Conservation (phyloP, 2,888 invertebrate species). For the Hyles lineata region DNA sequence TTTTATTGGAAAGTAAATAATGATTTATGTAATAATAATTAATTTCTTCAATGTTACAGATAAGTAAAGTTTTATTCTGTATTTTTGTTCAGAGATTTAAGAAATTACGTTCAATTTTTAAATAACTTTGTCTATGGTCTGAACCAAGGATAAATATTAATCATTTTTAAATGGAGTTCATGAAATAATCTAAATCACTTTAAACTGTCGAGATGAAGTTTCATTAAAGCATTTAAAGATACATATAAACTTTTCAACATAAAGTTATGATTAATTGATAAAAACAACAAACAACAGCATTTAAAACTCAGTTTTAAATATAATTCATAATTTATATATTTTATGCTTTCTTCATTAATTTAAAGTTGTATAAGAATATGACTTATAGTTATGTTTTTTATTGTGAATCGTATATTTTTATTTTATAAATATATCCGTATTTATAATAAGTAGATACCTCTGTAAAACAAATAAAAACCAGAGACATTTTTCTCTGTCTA, state of each 20-base stretch:
- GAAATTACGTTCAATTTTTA: too few relatives aligned
- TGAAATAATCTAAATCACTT: not conserved
- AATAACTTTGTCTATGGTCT: not conserved
- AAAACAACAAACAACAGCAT: slow-evolving; percentile 11
- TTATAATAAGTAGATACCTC: not conserved
- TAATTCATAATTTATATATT: not conserved
- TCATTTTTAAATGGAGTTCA: not conserved
- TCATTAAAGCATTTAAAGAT: slow-evolving; percentile 17
- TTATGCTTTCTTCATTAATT: not conserved
- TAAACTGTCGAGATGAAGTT: not conserved
- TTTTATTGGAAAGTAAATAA: too few relatives aligned
- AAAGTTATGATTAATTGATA: slow-evolving; percentile 17
- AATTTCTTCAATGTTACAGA: too few relatives aligned
- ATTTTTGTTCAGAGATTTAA: too few relatives aligned
- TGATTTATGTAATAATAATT: too few relatives aligned
- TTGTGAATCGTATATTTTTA: not conserved
- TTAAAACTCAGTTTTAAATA: slow-evolving; percentile 8
- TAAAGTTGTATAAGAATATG: not conserved
- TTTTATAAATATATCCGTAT: not conserved
- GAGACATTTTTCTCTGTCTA: not conserved
- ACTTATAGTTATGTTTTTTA: not conserved
- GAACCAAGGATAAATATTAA: not conserved
- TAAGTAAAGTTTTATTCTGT: too few relatives aligned
- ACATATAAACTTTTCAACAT: not conserved
- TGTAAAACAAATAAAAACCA: not conserved